A percentile compares a stretch with the other conserved stretches of the same genome.
Evolutionary conservation across 1,140 invertebrate genomes (phyloP).

Genomic region (Drosophila lacertosa): DNA sequence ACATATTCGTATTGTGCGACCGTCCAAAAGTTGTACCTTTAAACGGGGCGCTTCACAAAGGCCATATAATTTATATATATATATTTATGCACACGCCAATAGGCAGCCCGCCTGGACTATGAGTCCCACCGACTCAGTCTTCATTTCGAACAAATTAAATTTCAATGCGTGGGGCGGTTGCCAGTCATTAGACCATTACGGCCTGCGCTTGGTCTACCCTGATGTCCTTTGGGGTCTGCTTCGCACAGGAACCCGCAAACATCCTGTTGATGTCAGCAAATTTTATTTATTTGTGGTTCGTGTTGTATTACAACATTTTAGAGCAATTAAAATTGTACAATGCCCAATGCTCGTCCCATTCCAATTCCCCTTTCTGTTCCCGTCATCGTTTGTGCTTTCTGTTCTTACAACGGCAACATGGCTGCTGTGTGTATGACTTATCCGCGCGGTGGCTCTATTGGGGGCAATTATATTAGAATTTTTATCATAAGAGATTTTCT

Average conservation of each 20-base stretch:
- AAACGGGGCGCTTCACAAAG: slow-evolving; percentile 40
- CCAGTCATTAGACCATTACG: slow-evolving; percentile 72
- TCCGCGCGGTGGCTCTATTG: slow-evolving; percentile 43
- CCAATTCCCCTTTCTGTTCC: neutral
- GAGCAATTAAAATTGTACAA: slow-evolving; percentile 82
- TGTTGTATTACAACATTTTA: slow-evolving; percentile 81
- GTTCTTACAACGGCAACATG: slow-evolving; percentile 15
- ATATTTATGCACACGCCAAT: slow-evolving; percentile 45
- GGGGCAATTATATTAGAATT: slow-evolving; percentile 57
- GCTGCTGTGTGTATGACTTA: slow-evolving; percentile 25
- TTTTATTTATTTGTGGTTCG: slow-evolving; percentile 82
- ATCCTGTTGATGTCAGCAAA: slow-evolving; percentile 82
- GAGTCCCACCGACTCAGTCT: slow-evolving; percentile 11
- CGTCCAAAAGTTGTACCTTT: slow-evolving; percentile 27
- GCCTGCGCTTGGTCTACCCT: slow-evolving; percentile 6
- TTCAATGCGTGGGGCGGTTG: slow-evolving; percentile 48
- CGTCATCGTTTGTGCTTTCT: neutral
- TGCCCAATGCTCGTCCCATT: slow-evolving; percentile 35
- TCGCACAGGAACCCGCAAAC: slow-evolving; percentile 70
- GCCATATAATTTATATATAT: slow-evolving; percentile 50
- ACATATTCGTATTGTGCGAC: slow-evolving; percentile 30
- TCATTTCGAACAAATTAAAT: slow-evolving; percentile 52
- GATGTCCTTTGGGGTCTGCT: slow-evolving; percentile 16
- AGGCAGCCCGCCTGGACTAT: slow-evolving; percentile 12
- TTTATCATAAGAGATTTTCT: slow-evolving; percentile 62